Percentiles rank a stretch among this genome's conserved stretches.
These are phyloP conservation scores for Theonella swinhoei DNA, from an alignment of 37 sponge, comb jelly and placozoan species.

Conservation along the genomic window DNA sequence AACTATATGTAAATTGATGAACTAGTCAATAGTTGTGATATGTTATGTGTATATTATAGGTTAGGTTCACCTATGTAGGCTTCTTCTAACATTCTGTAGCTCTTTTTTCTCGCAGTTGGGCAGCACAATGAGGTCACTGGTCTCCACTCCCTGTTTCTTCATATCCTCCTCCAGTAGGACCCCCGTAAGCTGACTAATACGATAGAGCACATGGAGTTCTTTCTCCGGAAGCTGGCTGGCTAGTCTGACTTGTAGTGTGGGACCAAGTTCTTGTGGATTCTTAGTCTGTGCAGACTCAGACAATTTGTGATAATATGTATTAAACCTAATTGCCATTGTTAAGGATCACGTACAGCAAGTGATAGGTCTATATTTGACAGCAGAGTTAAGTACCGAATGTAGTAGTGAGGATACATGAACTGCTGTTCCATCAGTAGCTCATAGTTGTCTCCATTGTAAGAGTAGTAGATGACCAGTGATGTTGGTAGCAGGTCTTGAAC, in stretches of 20 bases:
- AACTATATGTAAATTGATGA: constrained; percentile 14
- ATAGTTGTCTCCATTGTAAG: constrained; percentile 1
- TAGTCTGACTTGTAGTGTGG: neutral
- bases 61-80: constrained; percentile 27
- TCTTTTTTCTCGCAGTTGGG: constrained; percentile 10
- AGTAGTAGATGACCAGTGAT: constrained; percentile 3
- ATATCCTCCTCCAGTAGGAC: constrained; percentile 18
- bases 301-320: neutral
- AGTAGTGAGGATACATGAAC: constrained; percentile 43
- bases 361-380: no score
- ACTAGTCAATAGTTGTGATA: neutral
- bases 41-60: neutral
- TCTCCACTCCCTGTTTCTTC: neutral
- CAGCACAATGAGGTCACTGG: neutral
- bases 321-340: no score
- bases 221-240: neutral
- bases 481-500: neutral
- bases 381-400: no score
- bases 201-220: constrained; percentile 20
- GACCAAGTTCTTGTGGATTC: neutral
- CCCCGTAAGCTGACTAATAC: constrained; percentile 30
- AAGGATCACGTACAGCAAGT: no score
- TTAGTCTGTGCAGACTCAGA: neutral
- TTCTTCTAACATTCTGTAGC: constrained; percentile 31
- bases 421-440: constrained; percentile 37